Evolutionary conservation across 2,888 invertebrate species (phyloP), one percentile per base, ranked within the genome.

Genomic region (Troglohyphantes excavatus): DNA sequence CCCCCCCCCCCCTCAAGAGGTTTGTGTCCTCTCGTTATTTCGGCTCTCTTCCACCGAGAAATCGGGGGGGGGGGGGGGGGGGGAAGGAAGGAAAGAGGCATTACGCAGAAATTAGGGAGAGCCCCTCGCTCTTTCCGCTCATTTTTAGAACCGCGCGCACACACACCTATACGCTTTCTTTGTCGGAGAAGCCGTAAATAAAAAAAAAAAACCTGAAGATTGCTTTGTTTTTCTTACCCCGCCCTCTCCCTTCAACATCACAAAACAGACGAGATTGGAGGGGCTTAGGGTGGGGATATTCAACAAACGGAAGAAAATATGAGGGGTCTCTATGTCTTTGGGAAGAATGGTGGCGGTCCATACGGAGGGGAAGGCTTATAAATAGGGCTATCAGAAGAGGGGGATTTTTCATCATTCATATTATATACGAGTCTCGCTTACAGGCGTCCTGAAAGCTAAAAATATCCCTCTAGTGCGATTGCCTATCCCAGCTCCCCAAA

Each of bases 21-120:
- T 59, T 78, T 39, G 19, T 87, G 68, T 63, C 68, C 70, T 75
- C 23, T 46, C 70, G 86, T 82, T 78, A 83, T 83, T 82, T 83
- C 73, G 72, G 75, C 63, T 70, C 63, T 33, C 46, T 33, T 73
- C 21, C 75, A 46, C 27, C 0, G 67, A 79, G 70, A 88, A 39
- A 76, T 78, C 23, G 19, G 46, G 82, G 39, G 87, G 70, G 39
- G 59, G 81, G 65, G 19, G 68, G 68, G 59, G 63, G 73, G 46
- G 63, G 59, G 70, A 65, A 73, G 13, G 46, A 39, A 39, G 27
- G 65, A 23, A 33, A 39, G 39, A 68, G 87, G 67, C 19, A 78
- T 83, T 76, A 75, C 84, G 53, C 65, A 63, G 82, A 67, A 75
- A 26, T 75, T 13, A 46, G 53, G 75, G 59, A 63, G 72, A 67